phyloP scores from a whole-genome alignment of 2,888 invertebrate species.

The Volucella inanis region DNA sequence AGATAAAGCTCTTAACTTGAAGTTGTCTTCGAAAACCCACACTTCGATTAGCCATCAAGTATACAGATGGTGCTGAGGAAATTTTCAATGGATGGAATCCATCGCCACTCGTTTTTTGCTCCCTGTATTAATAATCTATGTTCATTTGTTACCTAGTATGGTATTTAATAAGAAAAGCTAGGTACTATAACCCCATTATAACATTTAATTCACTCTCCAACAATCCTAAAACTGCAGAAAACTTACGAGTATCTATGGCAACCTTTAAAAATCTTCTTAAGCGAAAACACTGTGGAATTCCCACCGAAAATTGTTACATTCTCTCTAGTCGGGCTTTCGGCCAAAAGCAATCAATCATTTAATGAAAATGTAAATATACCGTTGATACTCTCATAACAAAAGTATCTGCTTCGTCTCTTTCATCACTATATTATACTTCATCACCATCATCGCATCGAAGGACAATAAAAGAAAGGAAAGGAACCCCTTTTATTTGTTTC shows the following conservation, averaged over 20 bases:
- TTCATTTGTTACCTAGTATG: too few relatives aligned
- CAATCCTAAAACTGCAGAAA: too few relatives aligned
- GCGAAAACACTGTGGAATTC: background rate
- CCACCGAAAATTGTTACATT: constrained; percentile 35
- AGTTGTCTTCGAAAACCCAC: too few relatives aligned
- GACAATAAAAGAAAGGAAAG: background rate
- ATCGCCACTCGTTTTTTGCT: too few relatives aligned
- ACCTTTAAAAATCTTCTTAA: constrained; percentile 14
- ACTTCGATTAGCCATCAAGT: too few relatives aligned
- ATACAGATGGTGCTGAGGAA: too few relatives aligned
- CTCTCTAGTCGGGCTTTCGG: constrained; percentile 3
- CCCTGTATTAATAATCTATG: too few relatives aligned
- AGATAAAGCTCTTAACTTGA: too few relatives aligned
- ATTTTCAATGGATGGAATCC: too few relatives aligned
- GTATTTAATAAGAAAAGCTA: too few relatives aligned
- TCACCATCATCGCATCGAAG: constrained; percentile 2
- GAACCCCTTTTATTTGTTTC: constrained; percentile 62
- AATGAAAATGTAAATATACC: constrained; percentile 69
- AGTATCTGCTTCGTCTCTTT: constrained; percentile 63
- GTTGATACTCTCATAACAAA: constrained; percentile 69
- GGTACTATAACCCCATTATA: too few relatives aligned
- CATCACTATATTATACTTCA: constrained; percentile 35
- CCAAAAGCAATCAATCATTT: constrained; percentile 68
- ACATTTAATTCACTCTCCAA: too few relatives aligned
- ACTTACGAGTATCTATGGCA: constrained; percentile 21